phyloP scores from a whole-genome alignment of 2,113 vertebrate genomes.

The Oncorhynchus mykiss region DNA sequence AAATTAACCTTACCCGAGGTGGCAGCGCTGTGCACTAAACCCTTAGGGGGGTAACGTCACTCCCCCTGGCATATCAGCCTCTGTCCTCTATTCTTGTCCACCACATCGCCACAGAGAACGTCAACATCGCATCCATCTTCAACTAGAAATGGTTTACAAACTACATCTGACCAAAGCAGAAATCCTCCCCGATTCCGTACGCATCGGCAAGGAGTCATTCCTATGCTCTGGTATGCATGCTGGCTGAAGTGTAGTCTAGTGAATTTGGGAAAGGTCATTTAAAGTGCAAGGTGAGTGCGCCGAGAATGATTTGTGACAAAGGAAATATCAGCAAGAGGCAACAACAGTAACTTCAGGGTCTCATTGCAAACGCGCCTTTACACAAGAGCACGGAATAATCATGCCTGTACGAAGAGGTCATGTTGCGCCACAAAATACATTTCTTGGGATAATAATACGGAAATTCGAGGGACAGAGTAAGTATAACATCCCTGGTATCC shows the following conservation, averaged over 20 bases:
- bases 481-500: slow-evolving; percentile 63
- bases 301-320: slow-evolving; percentile 74
- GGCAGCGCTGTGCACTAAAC: slow-evolving; percentile 70
- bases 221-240: slow-evolving; percentile 54
- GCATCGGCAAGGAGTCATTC: slow-evolving; percentile 62
- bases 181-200: slow-evolving; percentile 62
- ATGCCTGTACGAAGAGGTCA: slow-evolving; percentile 99
- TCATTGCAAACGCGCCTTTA: slow-evolving; percentile 55
- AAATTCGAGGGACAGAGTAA: slow-evolving; percentile 99
- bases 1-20: slow-evolving; percentile 75
- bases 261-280: slow-evolving; percentile 55
- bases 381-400: slow-evolving; percentile 74
- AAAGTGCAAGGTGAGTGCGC: slow-evolving; percentile 65
- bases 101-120: slow-evolving; percentile 71
- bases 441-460: slow-evolving; percentile 96
- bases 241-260: slow-evolving; percentile 43
- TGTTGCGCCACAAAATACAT: slow-evolving; percentile 98
- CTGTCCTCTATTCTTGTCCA: slow-evolving; percentile 69
- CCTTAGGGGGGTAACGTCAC: slow-evolving; percentile 75
- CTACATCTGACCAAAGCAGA: slow-evolving; percentile 62
- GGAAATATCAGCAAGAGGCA: slow-evolving; percentile 64
- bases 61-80: slow-evolving; percentile 71
- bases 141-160: slow-evolving; percentile 81
- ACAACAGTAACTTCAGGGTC: slow-evolving; percentile 79
- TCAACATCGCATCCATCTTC: slow-evolving; percentile 77